A percentile compares a stretch with the other conserved stretches of the same genome.
phyloP scores from a whole-genome alignment of 2,113 vertebrate species.

The Opisthocomus hoazin region DNA sequence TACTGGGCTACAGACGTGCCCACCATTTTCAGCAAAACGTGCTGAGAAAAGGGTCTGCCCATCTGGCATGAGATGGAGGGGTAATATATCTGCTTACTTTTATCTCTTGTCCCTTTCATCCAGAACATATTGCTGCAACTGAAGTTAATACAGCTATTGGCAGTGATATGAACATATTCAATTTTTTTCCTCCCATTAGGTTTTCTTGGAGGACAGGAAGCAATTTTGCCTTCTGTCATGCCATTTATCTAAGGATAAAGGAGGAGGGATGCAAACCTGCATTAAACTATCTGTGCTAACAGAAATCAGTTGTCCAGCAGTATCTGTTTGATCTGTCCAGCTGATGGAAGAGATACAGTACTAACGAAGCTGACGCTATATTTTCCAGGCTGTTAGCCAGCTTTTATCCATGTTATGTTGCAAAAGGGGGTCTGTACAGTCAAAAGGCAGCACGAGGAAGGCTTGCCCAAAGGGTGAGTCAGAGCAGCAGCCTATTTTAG shows the following conservation, averaged over 20 bases:
- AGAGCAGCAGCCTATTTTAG: background rate
- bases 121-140: conserved; percentile 12
- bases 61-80: background rate
- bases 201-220: conserved; percentile 52
- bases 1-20: background rate
- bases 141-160: conserved; percentile 48
- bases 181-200: conserved; percentile 24
- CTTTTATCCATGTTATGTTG: conserved; percentile 6
- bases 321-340: conserved; percentile 47
- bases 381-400: conserved; percentile 20
- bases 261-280: conserved; percentile 28
- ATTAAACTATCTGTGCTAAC: conserved; percentile 34
- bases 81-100: background rate
- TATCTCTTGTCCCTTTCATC: conserved; percentile 35
- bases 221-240: conserved; percentile 48
- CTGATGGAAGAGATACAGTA: conserved; percentile 6
- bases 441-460: background rate
- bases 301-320: conserved; percentile 20
- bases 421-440: background rate
- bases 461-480: background rate
- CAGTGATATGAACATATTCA: background rate
- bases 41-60: background rate
- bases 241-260: conserved; percentile 52
- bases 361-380: background rate
- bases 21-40: background rate